Evolutionary conservation across 2,888 invertebrate species (phyloP).

Genomic region (Meteorus colon): DNA sequence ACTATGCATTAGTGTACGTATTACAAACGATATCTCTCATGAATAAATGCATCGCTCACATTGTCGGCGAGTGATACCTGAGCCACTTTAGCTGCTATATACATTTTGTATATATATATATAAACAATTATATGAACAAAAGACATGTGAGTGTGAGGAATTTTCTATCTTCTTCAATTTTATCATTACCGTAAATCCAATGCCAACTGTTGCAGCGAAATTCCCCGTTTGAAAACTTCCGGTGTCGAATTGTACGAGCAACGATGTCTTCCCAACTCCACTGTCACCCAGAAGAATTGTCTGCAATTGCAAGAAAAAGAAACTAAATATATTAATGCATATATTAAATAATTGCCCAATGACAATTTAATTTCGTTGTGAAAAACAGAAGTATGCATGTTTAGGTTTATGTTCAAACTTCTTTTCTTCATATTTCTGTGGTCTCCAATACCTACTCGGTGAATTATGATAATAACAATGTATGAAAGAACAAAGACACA

Average conservation of each 20-base stretch:
- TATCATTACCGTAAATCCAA: conserved; percentile 90
- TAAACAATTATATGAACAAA: not conserved
- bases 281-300: conserved; percentile 95
- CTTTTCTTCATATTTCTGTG: not conserved
- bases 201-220: conserved; percentile 95
- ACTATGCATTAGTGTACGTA: not conserved
- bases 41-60: conserved; percentile 58
- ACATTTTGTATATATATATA: not conserved
- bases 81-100: not conserved
- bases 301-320: conserved; percentile 74
- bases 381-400: too few relatives aligned
- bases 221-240: conserved; percentile 92
- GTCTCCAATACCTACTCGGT: not conserved
- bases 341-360: conserved; percentile 20
- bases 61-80: conserved; percentile 52
- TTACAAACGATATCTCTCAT: conserved; percentile 41
- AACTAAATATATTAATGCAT: not conserved
- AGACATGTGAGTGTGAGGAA: not conserved
- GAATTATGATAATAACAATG: not conserved
- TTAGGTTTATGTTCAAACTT: not conserved
- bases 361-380: conserved; percentile 9
- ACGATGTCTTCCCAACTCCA: conserved; percentile 94
- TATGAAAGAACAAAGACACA: not conserved
- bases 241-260: conserved; percentile 94
- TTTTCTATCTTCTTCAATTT: not conserved